These are phyloP conservation scores for Oscheius sp. DNA, from an alignment of 2,888 invertebrate species.

Conservation along the genomic window DNA sequence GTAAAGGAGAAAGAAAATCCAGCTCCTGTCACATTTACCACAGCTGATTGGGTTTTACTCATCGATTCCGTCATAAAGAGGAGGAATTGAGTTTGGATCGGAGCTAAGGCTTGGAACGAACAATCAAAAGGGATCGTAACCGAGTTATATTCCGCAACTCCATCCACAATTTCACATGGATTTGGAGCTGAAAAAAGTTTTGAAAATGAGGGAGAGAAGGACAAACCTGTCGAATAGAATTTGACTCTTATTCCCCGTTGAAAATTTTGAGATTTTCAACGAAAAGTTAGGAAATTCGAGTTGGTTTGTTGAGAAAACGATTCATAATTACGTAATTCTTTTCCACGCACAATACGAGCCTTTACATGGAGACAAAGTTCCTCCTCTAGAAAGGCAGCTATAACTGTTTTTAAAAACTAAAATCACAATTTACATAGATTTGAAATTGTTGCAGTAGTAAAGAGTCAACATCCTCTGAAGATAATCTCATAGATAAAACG, in stretches of 20 bases:
- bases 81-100: conserved; percentile 5
- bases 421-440: conserved; percentile 29
- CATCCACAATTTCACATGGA: conserved; percentile 4
- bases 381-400: conserved; percentile 43
- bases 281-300: background rate
- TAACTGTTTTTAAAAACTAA: background rate
- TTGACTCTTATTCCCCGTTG: background rate
- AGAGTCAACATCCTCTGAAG: too few species aligned
- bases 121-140: conserved; percentile 19
- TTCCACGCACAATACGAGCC: conserved; percentile 36
- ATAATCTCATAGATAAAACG: too few species aligned
- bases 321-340: conserved; percentile 49
- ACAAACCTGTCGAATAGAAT: conserved; percentile 1
- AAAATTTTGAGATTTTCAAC: background rate
- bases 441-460: conserved; percentile 29
- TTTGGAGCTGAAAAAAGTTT: too few species aligned
- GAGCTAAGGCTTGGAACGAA: background rate
- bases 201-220: too few species aligned
- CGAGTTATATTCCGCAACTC: conserved; percentile 9
- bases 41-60: background rate
- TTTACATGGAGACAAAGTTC: conserved; percentile 42
- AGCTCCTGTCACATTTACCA: conserved; percentile 7
- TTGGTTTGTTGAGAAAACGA: too few species aligned
- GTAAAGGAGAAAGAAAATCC: conserved; percentile 14
- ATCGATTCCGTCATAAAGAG: conserved; percentile 13